Evolutionary conservation across 2,113 vertebrate species (phyloP).

Genomic region (Abramis brama): DNA sequence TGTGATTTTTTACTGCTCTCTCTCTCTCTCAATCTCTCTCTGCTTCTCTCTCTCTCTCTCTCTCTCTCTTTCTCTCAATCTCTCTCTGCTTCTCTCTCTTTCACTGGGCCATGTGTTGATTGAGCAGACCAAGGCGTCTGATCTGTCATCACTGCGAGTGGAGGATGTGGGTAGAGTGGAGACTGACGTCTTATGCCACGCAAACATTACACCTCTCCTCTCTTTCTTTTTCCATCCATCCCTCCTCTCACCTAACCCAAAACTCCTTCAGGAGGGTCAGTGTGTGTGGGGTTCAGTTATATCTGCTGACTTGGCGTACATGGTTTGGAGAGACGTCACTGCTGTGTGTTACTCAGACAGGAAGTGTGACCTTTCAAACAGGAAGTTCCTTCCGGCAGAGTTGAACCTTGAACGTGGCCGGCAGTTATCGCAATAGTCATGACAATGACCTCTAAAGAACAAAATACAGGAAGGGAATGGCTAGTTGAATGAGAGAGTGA

Average conservation of each 20-base stretch:
- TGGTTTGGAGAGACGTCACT: constrained; percentile 33
- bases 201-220: constrained; percentile 38
- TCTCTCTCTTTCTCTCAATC: not conserved
- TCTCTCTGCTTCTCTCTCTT: not conserved
- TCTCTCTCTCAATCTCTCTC: not conserved
- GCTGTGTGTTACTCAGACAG: constrained; percentile 22
- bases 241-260: constrained; percentile 36
- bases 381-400: constrained; percentile 46
- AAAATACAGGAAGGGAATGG: not conserved
- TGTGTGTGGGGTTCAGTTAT: constrained; percentile 32
- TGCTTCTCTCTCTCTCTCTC: no score
- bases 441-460: constrained; percentile 34
- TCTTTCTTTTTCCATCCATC: constrained; percentile 25
- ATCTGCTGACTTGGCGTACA: constrained; percentile 29
- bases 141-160: constrained; percentile 36
- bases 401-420: constrained; percentile 33
- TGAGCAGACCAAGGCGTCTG: constrained; percentile 30
- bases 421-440: constrained; percentile 32
- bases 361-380: constrained; percentile 40
- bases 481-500: constrained; percentile 1
- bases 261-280: constrained; percentile 13
- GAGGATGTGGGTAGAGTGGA: constrained; percentile 42
- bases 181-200: constrained; percentile 14
- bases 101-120: constrained; percentile 35
- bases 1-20: constrained; percentile 1